Conservation (phyloP, 2,113 vertebrate genomes). For the Ictidomys tridecemlineatus region DNA sequence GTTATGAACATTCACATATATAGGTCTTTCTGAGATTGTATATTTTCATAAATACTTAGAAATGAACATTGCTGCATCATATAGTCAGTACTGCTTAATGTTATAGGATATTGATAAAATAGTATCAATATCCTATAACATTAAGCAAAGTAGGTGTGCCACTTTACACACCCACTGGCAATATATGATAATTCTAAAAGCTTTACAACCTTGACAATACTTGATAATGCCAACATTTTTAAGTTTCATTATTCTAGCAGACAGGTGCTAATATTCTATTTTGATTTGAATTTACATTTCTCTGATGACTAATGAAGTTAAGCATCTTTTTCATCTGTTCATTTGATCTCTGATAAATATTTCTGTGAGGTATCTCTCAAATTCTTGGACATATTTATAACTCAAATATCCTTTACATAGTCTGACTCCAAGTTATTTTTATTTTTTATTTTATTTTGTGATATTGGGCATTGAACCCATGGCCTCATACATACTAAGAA, state of each 20-base stretch:
- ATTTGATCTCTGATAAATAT: neutral
- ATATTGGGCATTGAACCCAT: too few species aligned
- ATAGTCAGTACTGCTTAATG: neutral
- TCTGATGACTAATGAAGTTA: neutral
- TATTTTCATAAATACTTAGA: neutral
- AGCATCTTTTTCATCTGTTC: neutral
- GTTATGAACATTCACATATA: neutral
- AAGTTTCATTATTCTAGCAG: neutral
- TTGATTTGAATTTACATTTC: slow-evolving; percentile 8
- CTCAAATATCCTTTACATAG: neutral
- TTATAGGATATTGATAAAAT: slow-evolving; percentile 10
- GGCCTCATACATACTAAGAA: too few species aligned
- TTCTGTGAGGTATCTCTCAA: slow-evolving; percentile 15
- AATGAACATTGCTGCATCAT: neutral
- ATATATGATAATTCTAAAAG: neutral
- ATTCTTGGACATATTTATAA: neutral
- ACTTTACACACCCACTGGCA: neutral
- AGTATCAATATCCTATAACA: too few species aligned
- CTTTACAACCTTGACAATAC: neutral
- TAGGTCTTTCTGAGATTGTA: neutral
- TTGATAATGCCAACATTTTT: neutral
- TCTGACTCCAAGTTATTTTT: neutral
- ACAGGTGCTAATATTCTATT: neutral
- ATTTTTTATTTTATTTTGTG: too few species aligned
- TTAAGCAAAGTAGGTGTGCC: neutral